These are phyloP conservation scores for Lottia gigantea DNA, from an alignment of 2,888 invertebrate genomes.

Conservation along the genomic window DNA sequence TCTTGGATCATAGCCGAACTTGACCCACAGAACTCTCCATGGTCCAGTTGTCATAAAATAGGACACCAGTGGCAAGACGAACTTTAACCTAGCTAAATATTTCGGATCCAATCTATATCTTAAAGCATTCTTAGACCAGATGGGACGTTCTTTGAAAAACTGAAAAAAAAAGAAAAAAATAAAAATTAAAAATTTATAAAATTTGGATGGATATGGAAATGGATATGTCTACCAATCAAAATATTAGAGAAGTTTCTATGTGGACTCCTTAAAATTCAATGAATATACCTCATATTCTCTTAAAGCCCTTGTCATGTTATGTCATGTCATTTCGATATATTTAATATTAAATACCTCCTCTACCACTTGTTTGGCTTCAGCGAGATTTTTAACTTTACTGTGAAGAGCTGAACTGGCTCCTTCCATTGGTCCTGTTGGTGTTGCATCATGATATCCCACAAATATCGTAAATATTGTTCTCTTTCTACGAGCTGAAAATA, in stretches of 20 bases:
- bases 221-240: too few relatives aligned
- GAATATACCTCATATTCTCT: too few relatives aligned
- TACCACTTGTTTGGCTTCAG: slow-evolving; percentile 33
- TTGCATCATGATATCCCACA: slow-evolving; percentile 75
- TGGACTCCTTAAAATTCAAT: too few relatives aligned
- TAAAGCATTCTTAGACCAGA: slow-evolving; percentile 88
- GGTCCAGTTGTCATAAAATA: slow-evolving; percentile 88
- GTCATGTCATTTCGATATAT: too few relatives aligned
- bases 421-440: slow-evolving; percentile 76
- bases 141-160: slow-evolving; percentile 86
- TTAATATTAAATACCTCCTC: not conserved
- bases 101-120: slow-evolving; percentile 54
- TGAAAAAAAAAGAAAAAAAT: too few relatives aligned
- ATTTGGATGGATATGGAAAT: too few relatives aligned
- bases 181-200: too few relatives aligned
- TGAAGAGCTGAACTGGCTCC: slow-evolving; percentile 62
- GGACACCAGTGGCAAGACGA: slow-evolving; percentile 83
- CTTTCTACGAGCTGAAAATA: slow-evolving; percentile 68
- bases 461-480: slow-evolving; percentile 75
- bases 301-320: too few relatives aligned
- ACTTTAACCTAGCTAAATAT: slow-evolving; percentile 42
- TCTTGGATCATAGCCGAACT: slow-evolving; percentile 91
- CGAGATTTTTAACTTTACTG: slow-evolving; percentile 37
- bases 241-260: too few relatives aligned
- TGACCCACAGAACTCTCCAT: slow-evolving; percentile 91